Evolutionary conservation across 1,140 invertebrate species (phyloP), one percentile per base, ranked within the genome.

Genomic region (Choristoneura fumiferana): DNA sequence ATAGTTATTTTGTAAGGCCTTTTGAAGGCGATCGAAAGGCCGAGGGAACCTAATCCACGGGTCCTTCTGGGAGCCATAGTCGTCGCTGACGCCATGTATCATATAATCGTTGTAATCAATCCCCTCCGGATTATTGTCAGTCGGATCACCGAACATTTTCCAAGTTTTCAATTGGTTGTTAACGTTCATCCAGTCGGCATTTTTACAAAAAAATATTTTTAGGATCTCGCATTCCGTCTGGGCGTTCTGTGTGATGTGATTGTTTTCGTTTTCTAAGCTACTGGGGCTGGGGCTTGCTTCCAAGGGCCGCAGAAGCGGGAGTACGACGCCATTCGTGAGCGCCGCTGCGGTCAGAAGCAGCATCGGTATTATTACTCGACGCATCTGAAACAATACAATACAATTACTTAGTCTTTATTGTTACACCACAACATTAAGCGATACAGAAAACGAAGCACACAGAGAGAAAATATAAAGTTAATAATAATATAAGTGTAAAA

Each of bases 281-380:
- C 63, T 33, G 29, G 69, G 67, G 54, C 84, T 71, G 49, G 63
- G 60, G n/a, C 76, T 71, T 6, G 75, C 54, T 45, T 79, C 69
- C 40, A 77, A 76, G 55, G 75, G 67, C 35, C 75, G 69, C 54
- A 80, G 53, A 54, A 84, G 64, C 73, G 83, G 82, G 71, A 88
- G 79, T 72, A 87, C 71, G 60, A 84, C 79, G 58, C 84, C 84
- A 54, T 81, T 81, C 9, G 81, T 83, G 29, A 87, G 58, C 15
- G 82, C 81, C 34, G 78, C 74, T 40, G 76, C 76, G 18, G 79
- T 71, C 0, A 88, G 70, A 6, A 87, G 61, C 54, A 88, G 53
- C 56, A 78, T 67, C 57, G 77, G 74, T 67, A 84, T 69, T 53
- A 87, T 55, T 35, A 57, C 63, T 60, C 71, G 76, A 18, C 73